Evolutionary conservation across 1,140 invertebrate species (phyloP).

Genomic region (Aphaenogaster rudis): DNA sequence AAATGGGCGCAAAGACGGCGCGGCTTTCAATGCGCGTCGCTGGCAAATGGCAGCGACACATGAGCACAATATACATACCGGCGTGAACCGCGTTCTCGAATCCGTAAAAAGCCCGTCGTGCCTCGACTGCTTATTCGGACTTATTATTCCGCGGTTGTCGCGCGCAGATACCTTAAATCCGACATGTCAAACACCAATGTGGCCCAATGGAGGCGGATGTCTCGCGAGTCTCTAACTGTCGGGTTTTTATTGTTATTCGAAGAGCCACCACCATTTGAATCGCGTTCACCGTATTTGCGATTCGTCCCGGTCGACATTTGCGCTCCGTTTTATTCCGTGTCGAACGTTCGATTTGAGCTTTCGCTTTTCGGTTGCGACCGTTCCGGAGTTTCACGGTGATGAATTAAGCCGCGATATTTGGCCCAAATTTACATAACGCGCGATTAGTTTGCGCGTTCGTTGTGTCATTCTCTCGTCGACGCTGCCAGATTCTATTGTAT

Average conservation of each 20-base stretch:
- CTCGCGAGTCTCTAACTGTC: slow-evolving; percentile 47
- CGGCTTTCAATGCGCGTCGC: slow-evolving; percentile 61
- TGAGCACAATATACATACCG: slow-evolving; percentile 43
- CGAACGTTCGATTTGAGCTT: slow-evolving; percentile 15
- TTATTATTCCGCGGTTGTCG: slow-evolving; percentile 75
- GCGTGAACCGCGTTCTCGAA: slow-evolving; percentile 56
- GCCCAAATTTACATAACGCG: slow-evolving; percentile 5
- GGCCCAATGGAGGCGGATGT: slow-evolving; percentile 37
- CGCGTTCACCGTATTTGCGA: slow-evolving; percentile 10
- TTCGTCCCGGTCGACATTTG: slow-evolving; percentile 41
- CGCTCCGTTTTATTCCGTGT: slow-evolving; percentile 17
- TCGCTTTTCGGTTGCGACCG: slow-evolving; percentile 1
- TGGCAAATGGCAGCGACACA: slow-evolving; percentile 52
- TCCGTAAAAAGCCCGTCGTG: slow-evolving; percentile 56
- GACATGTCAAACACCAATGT: slow-evolving; percentile 70
- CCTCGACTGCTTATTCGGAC: slow-evolving; percentile 43
- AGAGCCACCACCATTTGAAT: neutral
- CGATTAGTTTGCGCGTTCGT: slow-evolving; percentile 28
- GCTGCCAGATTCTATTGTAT: neutral
- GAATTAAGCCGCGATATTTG: slow-evolving; percentile 43
- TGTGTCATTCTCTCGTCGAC: neutral
- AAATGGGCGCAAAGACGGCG: slow-evolving; percentile 49
- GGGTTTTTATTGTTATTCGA: slow-evolving; percentile 60
- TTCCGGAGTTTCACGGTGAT: slow-evolving; percentile 8
- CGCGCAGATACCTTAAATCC: slow-evolving; percentile 74